Conservation (phyloP, 2,888 invertebrate species). For the Rhagium mordax region DNA sequence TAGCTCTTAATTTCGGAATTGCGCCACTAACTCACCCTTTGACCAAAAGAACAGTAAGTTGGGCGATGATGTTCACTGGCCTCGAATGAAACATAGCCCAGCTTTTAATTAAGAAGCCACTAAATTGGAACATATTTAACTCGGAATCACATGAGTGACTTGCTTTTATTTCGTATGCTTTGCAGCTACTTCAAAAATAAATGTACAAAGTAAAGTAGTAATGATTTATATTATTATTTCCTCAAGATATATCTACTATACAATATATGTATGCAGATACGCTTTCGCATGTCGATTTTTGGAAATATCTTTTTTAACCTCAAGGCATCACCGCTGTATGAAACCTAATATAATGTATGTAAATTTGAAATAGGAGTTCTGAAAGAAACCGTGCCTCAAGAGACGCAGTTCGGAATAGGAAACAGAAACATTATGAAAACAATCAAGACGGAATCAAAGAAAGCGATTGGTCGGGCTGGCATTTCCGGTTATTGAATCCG, state of each 20-base stretch:
- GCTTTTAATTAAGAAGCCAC: conserved; percentile 65
- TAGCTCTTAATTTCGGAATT: conserved; percentile 65
- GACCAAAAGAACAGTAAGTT: conserved; percentile 60
- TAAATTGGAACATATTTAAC: conserved; percentile 54
- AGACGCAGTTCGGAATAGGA: conserved; percentile 57
- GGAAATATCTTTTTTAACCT: background rate
- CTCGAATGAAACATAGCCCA: conserved; percentile 63
- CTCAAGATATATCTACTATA: background rate
- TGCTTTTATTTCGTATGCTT: conserved; percentile 36
- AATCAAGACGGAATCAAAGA: conserved; percentile 66
- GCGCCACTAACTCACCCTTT: conserved; percentile 62
- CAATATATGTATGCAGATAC: conserved; percentile 18
- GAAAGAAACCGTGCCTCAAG: conserved; percentile 54
- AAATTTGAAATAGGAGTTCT: conserved; percentile 59
- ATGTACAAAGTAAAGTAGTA: no score
- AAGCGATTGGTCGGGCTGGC: conserved; percentile 63
- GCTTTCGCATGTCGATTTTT: background rate
- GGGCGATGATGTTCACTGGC: conserved; percentile 57
- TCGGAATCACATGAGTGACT: conserved; percentile 57
- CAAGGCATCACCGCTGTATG: background rate
- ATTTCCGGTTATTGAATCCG: conserved; percentile 66
- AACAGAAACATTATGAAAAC: conserved; percentile 65
- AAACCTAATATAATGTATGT: conserved; percentile 46
- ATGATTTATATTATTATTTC: background rate
- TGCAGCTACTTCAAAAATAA: background rate